phyloP scores from a whole-genome alignment of 2,797 vertebrate species.

The Vireo griseus region DNA sequence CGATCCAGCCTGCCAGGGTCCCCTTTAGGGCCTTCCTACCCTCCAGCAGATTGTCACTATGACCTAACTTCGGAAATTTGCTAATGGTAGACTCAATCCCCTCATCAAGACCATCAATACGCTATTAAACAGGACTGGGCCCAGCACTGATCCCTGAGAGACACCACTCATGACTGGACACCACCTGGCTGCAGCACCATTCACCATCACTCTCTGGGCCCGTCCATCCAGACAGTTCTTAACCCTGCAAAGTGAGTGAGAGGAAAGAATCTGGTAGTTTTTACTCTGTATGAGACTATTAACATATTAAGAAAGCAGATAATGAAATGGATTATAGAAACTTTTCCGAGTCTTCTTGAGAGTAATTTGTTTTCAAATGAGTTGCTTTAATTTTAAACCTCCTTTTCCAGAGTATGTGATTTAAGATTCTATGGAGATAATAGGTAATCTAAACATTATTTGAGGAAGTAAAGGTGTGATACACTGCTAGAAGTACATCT shows the following conservation, averaged over 20 bases:
- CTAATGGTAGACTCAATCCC: background rate
- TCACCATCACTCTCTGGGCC: background rate
- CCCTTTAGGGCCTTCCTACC: background rate
- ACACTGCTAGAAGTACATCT: background rate
- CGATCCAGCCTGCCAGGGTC: fast-evolving
- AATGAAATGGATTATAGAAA: background rate
- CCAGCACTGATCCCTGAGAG: background rate
- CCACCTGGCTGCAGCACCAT: background rate
- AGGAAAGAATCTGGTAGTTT: background rate
- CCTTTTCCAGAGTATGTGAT: background rate
- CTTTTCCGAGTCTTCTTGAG: background rate
- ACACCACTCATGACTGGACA: fast-evolving
- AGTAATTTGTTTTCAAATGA: background rate
- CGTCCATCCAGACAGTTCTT: background rate
- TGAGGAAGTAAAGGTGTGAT: background rate
- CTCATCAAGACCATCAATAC: background rate
- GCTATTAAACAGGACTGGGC: background rate
- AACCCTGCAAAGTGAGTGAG: background rate
- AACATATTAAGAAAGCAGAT: background rate
- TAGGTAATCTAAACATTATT: background rate
- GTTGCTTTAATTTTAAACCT: background rate
- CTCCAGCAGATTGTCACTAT: background rate
- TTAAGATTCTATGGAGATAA: background rate
- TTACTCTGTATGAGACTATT: background rate
- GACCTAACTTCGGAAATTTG: background rate